Evolutionary conservation across 2,888 invertebrate genomes (phyloP), one percentile per base, ranked within the genome.

Genomic region (Cenopis cana): DNA sequence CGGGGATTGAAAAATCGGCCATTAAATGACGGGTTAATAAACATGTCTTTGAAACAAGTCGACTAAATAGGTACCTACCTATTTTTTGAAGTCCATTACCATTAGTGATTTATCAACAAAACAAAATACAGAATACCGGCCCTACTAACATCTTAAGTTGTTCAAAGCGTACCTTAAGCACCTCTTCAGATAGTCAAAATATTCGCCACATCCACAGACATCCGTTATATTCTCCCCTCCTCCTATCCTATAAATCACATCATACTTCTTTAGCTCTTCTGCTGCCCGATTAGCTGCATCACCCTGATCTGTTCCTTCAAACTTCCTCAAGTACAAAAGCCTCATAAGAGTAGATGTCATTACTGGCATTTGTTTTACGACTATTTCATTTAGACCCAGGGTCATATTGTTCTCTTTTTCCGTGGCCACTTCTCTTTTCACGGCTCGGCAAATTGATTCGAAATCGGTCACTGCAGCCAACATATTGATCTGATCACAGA

Each of bases 401-500:
- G 41, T 38, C 54, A 64, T 64, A 8, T 24, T 64, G 64, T 54
- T 24, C 12, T 64, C 20, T n/a, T 64, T 64, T 11, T 64, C 64
- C 17, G 24, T 20, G 10, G 64, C 64, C 1, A 64, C 67, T 20
- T 74, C 29, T 33, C 49, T 56, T n/a, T 65, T 61, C 10, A 72
- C 72, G 11, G 60, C 72, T 11, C 29, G 57, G 17, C 72, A 49
- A 29, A 74, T 74, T 11, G 74, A 66, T 24, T 69, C 66, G 0
- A 74, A 64, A 29, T 74, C 69, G 20, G 59, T 17, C 1, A 50
- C 54, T n/a, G 20, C 20, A 1, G 61, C 56, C 8, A 72, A 52
- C 20, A 66, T 24, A n/a, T 68, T 18, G 8, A 76, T 70, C 36
- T 66, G 55, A 18, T 69, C 24, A 57, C 76, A 76, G 8, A 76